Conservation (phyloP, 2,797 vertebrate genomes). For the Kryptolebias ocellatus region DNA sequence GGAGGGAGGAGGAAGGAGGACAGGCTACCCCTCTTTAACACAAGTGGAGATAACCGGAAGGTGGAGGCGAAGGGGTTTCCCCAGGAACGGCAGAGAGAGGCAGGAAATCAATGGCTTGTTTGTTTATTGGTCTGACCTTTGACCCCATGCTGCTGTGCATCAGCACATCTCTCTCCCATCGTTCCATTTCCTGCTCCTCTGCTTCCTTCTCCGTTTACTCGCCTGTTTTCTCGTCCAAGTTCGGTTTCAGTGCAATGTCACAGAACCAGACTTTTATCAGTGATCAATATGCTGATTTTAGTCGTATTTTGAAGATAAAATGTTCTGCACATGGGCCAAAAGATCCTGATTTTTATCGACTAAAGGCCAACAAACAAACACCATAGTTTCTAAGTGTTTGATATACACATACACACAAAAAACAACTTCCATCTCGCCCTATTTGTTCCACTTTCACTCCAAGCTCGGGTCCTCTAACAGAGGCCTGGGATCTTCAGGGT, state of each 20-base stretch:
- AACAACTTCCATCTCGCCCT: no score
- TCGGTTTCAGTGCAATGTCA: neutral
- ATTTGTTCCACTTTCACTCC: no score
- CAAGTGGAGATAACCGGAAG: conserved; percentile 61
- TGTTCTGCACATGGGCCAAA: no score
- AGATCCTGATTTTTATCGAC: no score
- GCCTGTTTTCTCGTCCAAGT: neutral
- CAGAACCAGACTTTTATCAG: no score
- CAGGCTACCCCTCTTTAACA: conserved; percentile 58
- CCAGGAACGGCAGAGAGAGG: conserved; percentile 43
- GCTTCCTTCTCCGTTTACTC: neutral
- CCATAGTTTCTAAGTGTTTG: no score
- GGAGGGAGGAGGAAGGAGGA: neutral
- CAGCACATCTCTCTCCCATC: conserved; percentile 16
- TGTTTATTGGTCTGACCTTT: conserved; percentile 75
- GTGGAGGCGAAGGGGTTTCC: conserved; percentile 49
- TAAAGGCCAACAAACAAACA: no score
- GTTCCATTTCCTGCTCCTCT: neutral
- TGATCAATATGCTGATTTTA: neutral
- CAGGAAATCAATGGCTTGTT: conserved; percentile 77
- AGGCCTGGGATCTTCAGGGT: no score
- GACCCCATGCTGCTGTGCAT: conserved; percentile 47
- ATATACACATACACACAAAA: no score
- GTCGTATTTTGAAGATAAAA: neutral
- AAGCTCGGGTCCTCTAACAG: no score